Conservation (phyloP, 1,140 invertebrate genomes). For the Druon quercuslanigerum region DNA sequence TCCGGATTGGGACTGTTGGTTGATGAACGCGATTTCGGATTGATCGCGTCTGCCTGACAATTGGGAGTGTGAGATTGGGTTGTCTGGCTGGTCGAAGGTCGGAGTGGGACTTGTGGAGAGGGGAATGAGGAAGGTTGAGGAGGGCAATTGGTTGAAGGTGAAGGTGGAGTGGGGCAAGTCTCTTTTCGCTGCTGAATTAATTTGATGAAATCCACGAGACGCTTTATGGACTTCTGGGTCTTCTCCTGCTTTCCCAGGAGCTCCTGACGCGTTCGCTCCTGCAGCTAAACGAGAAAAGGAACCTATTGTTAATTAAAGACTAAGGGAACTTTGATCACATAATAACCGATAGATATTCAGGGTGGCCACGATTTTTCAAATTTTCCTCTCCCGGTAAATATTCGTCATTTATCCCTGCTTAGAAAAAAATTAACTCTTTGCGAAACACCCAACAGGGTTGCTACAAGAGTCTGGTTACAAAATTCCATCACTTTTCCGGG, state of each 20-base stretch:
- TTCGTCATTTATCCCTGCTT: too few relatives aligned
- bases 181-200: conserved; percentile 62
- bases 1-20: conserved; percentile 51
- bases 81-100: conserved; percentile 35
- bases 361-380: too few relatives aligned
- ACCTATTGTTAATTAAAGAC: conserved; percentile 15
- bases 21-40: conserved; percentile 46
- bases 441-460: too few relatives aligned
- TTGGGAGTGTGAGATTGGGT: conserved; percentile 4
- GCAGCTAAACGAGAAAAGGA: conserved; percentile 56
- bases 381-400: too few relatives aligned
- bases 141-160: conserved; percentile 65
- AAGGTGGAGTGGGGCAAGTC: conserved; percentile 56
- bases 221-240: conserved; percentile 72
- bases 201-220: conserved; percentile 71
- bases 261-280: conserved; percentile 69
- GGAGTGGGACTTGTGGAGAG: conserved; percentile 54
- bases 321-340: not conserved
- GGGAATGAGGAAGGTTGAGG: conserved; percentile 72
- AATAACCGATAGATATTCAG: too few relatives aligned
- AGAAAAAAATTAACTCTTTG: too few relatives aligned
- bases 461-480: too few relatives aligned
- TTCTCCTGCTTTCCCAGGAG: conserved; percentile 70
- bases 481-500: too few relatives aligned
- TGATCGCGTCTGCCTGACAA: conserved; percentile 22